Evolutionary conservation across 2,888 invertebrate genomes (phyloP), one percentile per base, ranked within the genome.

Genomic region (Drosophila nr. medialis): DNA sequence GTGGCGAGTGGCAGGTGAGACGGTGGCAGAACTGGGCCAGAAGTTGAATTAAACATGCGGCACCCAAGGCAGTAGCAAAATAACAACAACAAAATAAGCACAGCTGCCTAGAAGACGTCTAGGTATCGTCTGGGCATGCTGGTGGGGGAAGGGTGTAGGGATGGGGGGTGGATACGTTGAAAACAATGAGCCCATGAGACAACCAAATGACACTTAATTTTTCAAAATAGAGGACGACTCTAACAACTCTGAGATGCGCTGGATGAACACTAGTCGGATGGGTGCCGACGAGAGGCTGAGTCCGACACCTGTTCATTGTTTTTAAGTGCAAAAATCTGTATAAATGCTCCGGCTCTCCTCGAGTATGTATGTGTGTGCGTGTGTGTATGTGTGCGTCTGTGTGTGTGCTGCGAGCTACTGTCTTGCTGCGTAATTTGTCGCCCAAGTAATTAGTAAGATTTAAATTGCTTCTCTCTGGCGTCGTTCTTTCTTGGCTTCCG

Each of bases 391-490:
- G 51, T 30, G 40, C 54, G 49, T 32, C 50, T 38, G 50, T 40
- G 59, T 68, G 58, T 74, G 67, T 68, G 73, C 45, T 64, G 48
- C 30, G 30, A 29, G 56, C 53, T 77, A 49, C 60, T 64, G 62
- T 74, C 81, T 65, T 60, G 59, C 70, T 67, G 76, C 75, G 91
- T 87, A 91, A 91, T 91, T 91, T 91, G 91, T 91, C 91, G 91
- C 90, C 83, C 83, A 85, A 90, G 91, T 91, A 91, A 91, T 91
- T 91, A 91, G 91, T 88, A 86, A 91, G 91, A 91, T 91, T 91
- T 91, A 91, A 91, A 91, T 91, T 87, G 90, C 87, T 87, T 90
- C 85, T 82, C 79, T 81, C 83, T 80, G 68, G 73, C 75, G 75
- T 77, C 64, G 55, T 56, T 54, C 76, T 64, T 40, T 49, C 51